Conservation (phyloP, 2,113 vertebrate species). For the Psammodynastes pulverulentus region DNA sequence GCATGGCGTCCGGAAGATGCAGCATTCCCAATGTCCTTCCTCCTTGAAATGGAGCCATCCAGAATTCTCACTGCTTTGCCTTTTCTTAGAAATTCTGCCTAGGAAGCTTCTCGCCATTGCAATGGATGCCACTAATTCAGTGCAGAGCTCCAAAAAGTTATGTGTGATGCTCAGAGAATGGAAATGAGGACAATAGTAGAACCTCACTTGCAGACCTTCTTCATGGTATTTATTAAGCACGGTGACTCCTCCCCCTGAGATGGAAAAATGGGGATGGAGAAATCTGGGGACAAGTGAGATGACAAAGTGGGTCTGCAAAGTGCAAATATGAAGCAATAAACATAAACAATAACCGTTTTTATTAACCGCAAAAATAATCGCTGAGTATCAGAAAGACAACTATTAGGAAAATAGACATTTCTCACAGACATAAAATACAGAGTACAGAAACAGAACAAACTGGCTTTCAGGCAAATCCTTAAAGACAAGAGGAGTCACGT, state of each 20-base stretch:
- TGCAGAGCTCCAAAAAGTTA: not conserved
- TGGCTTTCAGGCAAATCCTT: not conserved
- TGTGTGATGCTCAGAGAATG: not conserved
- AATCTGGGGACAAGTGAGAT: not conserved
- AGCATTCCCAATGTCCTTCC: not conserved
- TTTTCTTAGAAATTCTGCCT: not conserved
- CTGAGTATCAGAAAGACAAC: not conserved
- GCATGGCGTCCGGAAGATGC: not conserved
- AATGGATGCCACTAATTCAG: not conserved
- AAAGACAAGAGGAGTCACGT: not conserved
- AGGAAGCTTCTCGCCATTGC: not conserved
- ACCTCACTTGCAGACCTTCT: not conserved
- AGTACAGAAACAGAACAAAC: not conserved
- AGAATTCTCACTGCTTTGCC: not conserved
- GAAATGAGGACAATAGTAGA: not conserved
- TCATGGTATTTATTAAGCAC: not conserved
- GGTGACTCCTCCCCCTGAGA: not conserved
- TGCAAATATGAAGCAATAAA: not conserved
- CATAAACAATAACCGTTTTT: not conserved
- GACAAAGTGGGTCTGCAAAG: not conserved
- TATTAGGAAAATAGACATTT: not conserved
- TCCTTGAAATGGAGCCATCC: not conserved
- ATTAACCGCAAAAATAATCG: not conserved
- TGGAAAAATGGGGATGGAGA: not conserved
- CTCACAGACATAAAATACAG: not conserved